phyloP scores from a whole-genome alignment of 2,797 vertebrate genomes.

The Mormyrops boulengeri region DNA sequence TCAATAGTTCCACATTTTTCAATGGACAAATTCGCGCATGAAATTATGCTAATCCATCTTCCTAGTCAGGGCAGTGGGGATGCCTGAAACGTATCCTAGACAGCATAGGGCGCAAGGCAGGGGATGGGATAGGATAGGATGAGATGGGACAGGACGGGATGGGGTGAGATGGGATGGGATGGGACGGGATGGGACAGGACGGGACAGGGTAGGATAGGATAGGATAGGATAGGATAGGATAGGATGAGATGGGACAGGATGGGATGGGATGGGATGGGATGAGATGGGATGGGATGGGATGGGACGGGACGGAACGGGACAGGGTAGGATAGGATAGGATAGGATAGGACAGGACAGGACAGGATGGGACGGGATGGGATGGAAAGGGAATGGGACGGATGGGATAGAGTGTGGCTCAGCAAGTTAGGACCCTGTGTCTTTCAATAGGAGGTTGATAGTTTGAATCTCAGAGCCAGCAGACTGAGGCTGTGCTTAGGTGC shows the following conservation, averaged over 20 bases:
- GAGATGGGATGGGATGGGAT: too few species aligned
- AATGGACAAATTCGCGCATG: neutral
- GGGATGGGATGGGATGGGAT: too few species aligned
- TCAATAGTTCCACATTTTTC: neutral
- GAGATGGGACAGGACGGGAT: neutral
- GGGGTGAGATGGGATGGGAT: neutral
- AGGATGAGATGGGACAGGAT: neutral
- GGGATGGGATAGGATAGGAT: neutral
- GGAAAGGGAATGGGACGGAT: neutral
- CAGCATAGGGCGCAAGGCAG: too few species aligned
- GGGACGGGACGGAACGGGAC: too few species aligned
- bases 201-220: rapidly evolving
- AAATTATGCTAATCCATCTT: neutral
- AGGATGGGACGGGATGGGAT: too few species aligned
- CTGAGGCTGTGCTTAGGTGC: neutral
- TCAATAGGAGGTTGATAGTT: neutral
- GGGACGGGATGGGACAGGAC: neutral
- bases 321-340: too few species aligned
- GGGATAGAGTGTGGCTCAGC: neutral
- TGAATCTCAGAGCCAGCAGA: neutral
- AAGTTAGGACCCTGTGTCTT: neutral
- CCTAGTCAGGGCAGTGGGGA: neutral
- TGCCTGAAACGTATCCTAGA: too few species aligned
- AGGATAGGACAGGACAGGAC: too few species aligned
- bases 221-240: neutral